Percentiles rank a stretch among this genome's conserved stretches.
Conservation (phyloP, 2,888 invertebrate species). For the Empis livida region DNA sequence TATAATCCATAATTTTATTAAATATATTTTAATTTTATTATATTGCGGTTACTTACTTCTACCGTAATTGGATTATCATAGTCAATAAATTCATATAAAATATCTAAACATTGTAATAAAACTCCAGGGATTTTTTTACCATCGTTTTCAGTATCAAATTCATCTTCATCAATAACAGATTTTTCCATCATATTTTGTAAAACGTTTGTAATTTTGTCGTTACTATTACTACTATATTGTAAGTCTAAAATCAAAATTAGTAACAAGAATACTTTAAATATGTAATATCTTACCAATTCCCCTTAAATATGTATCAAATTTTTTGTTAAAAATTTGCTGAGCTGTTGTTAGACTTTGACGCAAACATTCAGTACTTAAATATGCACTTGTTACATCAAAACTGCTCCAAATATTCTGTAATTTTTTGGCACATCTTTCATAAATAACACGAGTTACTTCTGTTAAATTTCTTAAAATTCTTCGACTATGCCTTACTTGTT, state of each 20-base stretch:
- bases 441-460: constrained; percentile 27
- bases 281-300: constrained; percentile 21
- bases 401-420: constrained; percentile 37
- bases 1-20: too few relatives aligned
- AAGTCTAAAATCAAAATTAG: constrained; percentile 14
- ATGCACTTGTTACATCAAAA: constrained; percentile 39
- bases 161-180: constrained; percentile 19
- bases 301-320: constrained; percentile 26
- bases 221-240: constrained; percentile 15
- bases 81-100: constrained; percentile 27
- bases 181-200: constrained; percentile 25
- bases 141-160: constrained; percentile 15
- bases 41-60: constrained; percentile 11
- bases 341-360: constrained; percentile 29
- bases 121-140: constrained; percentile 20
- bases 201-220: constrained; percentile 18
- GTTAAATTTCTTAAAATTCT: constrained; percentile 25
- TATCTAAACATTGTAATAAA: constrained; percentile 26
- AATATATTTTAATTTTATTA: too few relatives aligned
- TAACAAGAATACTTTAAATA: neutral
- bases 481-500: constrained; percentile 27
- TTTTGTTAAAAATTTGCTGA: constrained; percentile 23
- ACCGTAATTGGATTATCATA: constrained; percentile 24
- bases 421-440: constrained; percentile 36
- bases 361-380: constrained; percentile 43